phyloP scores from a whole-genome alignment of 2,888 invertebrate genomes.

The Maniola hyperantus region DNA sequence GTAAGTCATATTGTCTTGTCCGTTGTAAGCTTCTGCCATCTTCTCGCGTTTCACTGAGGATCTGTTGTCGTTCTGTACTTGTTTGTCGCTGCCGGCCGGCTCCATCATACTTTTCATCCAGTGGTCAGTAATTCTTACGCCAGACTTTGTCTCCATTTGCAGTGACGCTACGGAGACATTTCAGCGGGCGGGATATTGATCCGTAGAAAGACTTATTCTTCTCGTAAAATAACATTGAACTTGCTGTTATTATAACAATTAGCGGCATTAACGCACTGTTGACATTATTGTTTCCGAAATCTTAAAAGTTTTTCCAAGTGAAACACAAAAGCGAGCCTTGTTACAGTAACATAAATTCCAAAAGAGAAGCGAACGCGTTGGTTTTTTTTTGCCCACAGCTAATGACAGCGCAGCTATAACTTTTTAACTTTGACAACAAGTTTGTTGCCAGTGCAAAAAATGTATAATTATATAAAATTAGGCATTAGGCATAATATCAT shows the following conservation, averaged over 20 bases:
- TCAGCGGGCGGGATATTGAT: conserved; percentile 65
- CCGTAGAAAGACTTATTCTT: conserved; percentile 51
- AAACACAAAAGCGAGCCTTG: conserved; percentile 81
- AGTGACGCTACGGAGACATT: conserved; percentile 61
- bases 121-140: conserved; percentile 67
- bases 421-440: conserved; percentile 65
- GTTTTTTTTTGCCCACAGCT: conserved; percentile 73
- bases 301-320: conserved; percentile 65
- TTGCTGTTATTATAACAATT: conserved; percentile 47
- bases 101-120: conserved; percentile 81
- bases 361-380: conserved; percentile 79
- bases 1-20: conserved; percentile 61
- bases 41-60: conserved; percentile 73
- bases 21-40: conserved; percentile 71
- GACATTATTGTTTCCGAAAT: conserved; percentile 65
- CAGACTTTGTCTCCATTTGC: conserved; percentile 75
- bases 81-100: conserved; percentile 71
- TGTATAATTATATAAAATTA: not conserved
- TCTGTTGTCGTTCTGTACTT: conserved; percentile 56
- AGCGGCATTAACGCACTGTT: conserved; percentile 69
- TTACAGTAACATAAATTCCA: conserved; percentile 82
- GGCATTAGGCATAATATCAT: too few species aligned
- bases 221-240: conserved; percentile 52
- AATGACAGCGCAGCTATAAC: conserved; percentile 73
- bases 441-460: conserved; percentile 53